These are phyloP conservation scores for Brachyrhaphis roseni DNA, from an alignment of 2,797 vertebrate species.

Conservation along the genomic window DNA sequence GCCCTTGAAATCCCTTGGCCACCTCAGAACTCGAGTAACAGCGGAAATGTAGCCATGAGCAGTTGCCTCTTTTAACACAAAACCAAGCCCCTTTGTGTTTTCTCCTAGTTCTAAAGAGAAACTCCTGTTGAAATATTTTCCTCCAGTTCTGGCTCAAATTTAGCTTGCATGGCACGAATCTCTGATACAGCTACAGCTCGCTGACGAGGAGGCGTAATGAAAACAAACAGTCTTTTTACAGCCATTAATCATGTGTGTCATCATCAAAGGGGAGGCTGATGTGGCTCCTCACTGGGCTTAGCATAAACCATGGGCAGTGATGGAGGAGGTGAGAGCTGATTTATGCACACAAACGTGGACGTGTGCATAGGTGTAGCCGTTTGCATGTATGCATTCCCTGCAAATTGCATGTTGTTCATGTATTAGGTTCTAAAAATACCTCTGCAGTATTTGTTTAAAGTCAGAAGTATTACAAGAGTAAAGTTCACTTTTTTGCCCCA, in stretches of 20 bases:
- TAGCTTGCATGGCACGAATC: conserved; percentile 69
- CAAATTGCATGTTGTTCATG: background rate
- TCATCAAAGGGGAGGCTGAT: conserved; percentile 76
- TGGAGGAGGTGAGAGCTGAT: conserved; percentile 77
- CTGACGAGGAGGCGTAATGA: conserved; percentile 75
- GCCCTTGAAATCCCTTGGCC: conserved; percentile 58
- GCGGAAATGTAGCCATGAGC: conserved; percentile 59
- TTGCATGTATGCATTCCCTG: background rate
- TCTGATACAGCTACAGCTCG: conserved; percentile 54
- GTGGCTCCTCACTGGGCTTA: conserved; percentile 68
- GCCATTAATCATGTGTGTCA: conserved; percentile 74
- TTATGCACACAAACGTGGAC: conserved; percentile 53
- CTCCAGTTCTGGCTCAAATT: conserved; percentile 68
- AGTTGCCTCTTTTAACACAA: conserved; percentile 55
- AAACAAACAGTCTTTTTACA: conserved; percentile 70
- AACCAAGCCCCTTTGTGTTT: conserved; percentile 69
- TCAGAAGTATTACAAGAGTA: conserved; percentile 6
- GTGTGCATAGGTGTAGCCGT: conserved; percentile 39
- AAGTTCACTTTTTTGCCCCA: background rate
- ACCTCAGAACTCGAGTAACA: conserved; percentile 58
- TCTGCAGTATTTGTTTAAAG: background rate
- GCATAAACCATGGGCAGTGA: conserved; percentile 76
- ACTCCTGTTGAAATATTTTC: conserved; percentile 71
- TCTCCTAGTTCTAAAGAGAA: conserved; percentile 69
- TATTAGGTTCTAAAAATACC: background rate